Conservation (phyloP, 2,888 invertebrate genomes). For the Pecten maximus region DNA sequence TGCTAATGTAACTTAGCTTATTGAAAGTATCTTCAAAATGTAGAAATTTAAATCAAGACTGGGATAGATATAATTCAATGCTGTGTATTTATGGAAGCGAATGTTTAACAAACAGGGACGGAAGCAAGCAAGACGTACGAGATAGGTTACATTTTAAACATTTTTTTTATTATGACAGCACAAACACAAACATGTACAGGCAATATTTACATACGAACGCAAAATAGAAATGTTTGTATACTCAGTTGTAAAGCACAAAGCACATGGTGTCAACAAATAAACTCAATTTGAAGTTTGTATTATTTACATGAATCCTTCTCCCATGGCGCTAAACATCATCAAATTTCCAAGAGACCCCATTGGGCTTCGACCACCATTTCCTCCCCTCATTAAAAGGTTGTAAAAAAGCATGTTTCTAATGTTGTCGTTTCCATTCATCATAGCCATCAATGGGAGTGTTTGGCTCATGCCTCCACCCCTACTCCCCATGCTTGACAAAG, state of each 20-base stretch:
- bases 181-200: not conserved
- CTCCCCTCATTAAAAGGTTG: not conserved
- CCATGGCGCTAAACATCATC: slow-evolving; percentile 25
- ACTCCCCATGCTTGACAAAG: not conserved
- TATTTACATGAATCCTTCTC: not conserved
- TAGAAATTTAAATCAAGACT: not conserved
- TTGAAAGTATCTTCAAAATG: no score
- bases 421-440: slow-evolving; percentile 17
- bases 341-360: not conserved
- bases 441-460: not conserved
- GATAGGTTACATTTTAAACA: not conserved
- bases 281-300: not conserved
- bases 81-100: no score
- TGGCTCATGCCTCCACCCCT: not conserved
- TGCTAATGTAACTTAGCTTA: no score
- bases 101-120: no score
- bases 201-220: not conserved
- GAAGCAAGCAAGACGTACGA: not conserved
- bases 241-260: not conserved
- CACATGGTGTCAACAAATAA: not conserved
- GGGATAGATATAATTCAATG: not conserved
- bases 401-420: not conserved
- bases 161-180: slow-evolving; percentile 20
- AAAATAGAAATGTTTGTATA: slow-evolving; percentile 17
- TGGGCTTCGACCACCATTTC: not conserved